These are phyloP conservation scores for Junonia oenone DNA, from an alignment of 2,888 invertebrate species.

Conservation along the genomic window DNA sequence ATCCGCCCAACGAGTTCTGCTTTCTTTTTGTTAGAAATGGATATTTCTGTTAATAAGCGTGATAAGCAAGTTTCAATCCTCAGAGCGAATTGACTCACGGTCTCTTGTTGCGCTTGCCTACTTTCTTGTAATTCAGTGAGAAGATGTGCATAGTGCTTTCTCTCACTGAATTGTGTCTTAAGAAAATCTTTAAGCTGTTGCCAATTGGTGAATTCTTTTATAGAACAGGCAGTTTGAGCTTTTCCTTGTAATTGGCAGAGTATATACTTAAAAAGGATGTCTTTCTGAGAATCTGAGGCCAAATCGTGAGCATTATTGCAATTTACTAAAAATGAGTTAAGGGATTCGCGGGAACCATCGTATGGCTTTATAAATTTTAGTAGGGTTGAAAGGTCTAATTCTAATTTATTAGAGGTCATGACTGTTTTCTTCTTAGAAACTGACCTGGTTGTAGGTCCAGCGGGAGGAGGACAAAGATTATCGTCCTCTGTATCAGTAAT, in stretches of 20 bases:
- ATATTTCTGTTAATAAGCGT: slow-evolving; percentile 33
- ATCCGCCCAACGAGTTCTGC: no score
- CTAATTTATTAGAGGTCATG: no score
- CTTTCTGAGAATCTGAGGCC: neutral
- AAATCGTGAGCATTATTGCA: slow-evolving; percentile 25
- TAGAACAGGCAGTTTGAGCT: slow-evolving; percentile 33
- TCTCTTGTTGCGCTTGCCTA: slow-evolving; percentile 26
- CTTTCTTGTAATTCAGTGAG: slow-evolving; percentile 27
- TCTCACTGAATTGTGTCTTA: slow-evolving; percentile 34
- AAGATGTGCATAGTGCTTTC: slow-evolving; percentile 34
- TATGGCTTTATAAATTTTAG: slow-evolving; percentile 30
- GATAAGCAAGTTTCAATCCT: slow-evolving; percentile 32
- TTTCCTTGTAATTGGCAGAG: slow-evolving; percentile 20
- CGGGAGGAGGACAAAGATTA: no score
- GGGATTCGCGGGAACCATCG: slow-evolving; percentile 26
- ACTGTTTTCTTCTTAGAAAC: no score
- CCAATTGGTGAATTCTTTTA: no score
- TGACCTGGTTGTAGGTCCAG: no score
- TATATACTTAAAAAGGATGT: neutral
- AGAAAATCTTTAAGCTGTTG: no score
- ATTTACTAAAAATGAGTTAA: slow-evolving; percentile 32
- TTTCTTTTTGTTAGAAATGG: no score
- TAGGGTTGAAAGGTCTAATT: no score
- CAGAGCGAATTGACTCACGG: slow-evolving; percentile 31
- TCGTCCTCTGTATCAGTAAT: no score